Evolutionary conservation across 53 echinoderm and acorn worm species (phyloP), one percentile per base, ranked within the genome.

Genomic region (Arbacia lixula): DNA sequence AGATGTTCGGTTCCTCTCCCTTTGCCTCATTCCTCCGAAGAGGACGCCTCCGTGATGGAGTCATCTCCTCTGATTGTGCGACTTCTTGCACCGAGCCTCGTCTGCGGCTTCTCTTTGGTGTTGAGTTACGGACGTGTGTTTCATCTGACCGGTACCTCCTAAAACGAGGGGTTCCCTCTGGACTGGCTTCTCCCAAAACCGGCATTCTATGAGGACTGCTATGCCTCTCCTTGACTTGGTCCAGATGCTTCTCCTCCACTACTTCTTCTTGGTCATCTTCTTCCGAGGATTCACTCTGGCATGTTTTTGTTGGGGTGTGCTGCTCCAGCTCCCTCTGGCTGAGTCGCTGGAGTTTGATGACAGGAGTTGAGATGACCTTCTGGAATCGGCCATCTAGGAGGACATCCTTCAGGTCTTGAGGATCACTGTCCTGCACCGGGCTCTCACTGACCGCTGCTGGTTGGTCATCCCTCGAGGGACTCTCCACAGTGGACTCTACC

Each of bases 261-360:
- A 19, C 39, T 38, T 36, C 11, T 5, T 69, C 43, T 69, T 42
- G 25, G 43, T 40, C 28, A 43, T 10, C 11, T 40, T 27, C 14
- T 9, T 69, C 26, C n/a, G n/a, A n/a, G n/a, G n/a, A n/a, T n/a
- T n/a, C n/a, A 38, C 60, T 58, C 21, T 58, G 19, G 5, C 16
- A 24, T 38, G 29, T 14, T 17, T 5, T 42, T 38, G 65, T 86
- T 2, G 94, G 91, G 60, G 88, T 94, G 53, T 86, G 71, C 24
- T 52, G 74, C 53, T 85, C 37, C 10, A 94, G 68, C 21, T 88
- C 91, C 19, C 66, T 66, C 12, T 78, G 86, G 22, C 83, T 86
- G 30, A 91, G 62, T 30, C 84, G 86, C 56, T 90, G 86, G 0
- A 99, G 71, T 71, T 99, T 95, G 41, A 99, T 81, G 17, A 94